These are phyloP conservation scores for Stigmatopora nigra DNA, from an alignment of 2,113 vertebrate species.

Conservation along the genomic window DNA sequence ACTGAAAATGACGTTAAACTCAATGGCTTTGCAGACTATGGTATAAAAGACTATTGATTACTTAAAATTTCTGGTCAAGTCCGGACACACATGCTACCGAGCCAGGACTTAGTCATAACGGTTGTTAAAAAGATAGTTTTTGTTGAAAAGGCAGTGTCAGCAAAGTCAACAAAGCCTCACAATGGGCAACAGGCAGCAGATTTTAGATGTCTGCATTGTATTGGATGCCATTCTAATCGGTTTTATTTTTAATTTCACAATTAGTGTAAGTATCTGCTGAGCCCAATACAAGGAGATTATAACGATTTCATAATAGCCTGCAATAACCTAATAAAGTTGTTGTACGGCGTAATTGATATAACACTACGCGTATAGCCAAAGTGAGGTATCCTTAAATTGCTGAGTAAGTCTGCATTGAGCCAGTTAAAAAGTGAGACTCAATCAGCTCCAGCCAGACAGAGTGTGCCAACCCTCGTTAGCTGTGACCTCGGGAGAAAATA, in stretches of 20 bases:
- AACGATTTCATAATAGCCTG: conserved; percentile 15
- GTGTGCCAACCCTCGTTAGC: conserved; percentile 62
- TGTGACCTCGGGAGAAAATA: conserved; percentile 72
- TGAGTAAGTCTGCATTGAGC: conserved; percentile 54
- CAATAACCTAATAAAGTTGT: conserved; percentile 20
- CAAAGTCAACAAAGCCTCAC: neutral
- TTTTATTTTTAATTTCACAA: conserved; percentile 1
- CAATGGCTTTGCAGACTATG: neutral
- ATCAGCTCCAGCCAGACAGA: conserved; percentile 57
- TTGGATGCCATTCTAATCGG: neutral
- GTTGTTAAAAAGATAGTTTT: neutral
- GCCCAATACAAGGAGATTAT: conserved; percentile 10
- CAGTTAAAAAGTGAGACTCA: conserved; percentile 59
- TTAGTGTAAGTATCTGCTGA: conserved; percentile 6
- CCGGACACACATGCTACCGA: neutral
- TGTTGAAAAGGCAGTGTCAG: neutral
- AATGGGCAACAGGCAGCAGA: too few relatives aligned
- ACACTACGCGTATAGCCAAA: conserved; percentile 42
- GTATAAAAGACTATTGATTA: neutral
- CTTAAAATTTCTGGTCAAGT: neutral
- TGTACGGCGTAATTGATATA: conserved; percentile 31
- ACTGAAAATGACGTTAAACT: neutral
- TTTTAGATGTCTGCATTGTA: neutral
- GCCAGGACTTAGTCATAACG: neutral
- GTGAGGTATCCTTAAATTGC: conserved; percentile 51